Conservation (phyloP, 2,888 invertebrate species). For the Epinotia ramella region DNA sequence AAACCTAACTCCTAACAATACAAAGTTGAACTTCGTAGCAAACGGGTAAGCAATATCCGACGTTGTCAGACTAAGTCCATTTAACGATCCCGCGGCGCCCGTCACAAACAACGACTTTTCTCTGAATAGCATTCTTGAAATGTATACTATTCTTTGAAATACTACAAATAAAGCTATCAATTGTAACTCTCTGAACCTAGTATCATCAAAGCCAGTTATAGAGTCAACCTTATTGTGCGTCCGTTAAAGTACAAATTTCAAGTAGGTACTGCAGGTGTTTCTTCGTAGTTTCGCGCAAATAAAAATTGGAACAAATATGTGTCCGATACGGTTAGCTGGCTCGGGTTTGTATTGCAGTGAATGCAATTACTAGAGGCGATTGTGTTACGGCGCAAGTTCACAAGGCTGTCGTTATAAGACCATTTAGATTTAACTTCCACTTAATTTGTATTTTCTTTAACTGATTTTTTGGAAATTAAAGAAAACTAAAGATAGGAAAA, state of each 20-base stretch:
- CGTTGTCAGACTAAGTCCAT: slow-evolving; percentile 1
- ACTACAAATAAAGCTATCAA: slow-evolving; percentile 23
- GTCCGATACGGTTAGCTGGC: background rate
- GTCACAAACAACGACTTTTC: slow-evolving; percentile 10
- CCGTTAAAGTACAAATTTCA: background rate
- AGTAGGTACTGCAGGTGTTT: background rate
- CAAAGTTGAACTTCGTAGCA: slow-evolving; percentile 6
- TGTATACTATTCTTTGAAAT: slow-evolving; percentile 24
- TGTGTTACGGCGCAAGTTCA: background rate
- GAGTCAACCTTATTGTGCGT: background rate
- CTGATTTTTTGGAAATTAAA: too few relatives aligned
- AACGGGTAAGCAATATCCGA: background rate
- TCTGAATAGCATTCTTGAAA: slow-evolving; percentile 26
- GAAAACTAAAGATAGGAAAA: too few relatives aligned
- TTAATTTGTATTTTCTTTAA: too few relatives aligned
- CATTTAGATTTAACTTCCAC: too few relatives aligned
- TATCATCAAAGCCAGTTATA: background rate
- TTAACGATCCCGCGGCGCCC: slow-evolving; percentile 20
- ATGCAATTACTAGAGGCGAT: background rate
- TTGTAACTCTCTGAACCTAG: slow-evolving; percentile 1
- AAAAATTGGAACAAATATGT: slow-evolving; percentile 18
- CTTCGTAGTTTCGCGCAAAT: background rate
- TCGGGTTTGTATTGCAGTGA: slow-evolving; percentile 1
- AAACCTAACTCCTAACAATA: background rate
- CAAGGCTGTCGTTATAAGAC: too few relatives aligned